A percentile compares a stretch with the other conserved stretches of the same genome.
phyloP scores from a whole-genome alignment of 1,140 invertebrate genomes.

The Zaprionus lachaisei region DNA sequence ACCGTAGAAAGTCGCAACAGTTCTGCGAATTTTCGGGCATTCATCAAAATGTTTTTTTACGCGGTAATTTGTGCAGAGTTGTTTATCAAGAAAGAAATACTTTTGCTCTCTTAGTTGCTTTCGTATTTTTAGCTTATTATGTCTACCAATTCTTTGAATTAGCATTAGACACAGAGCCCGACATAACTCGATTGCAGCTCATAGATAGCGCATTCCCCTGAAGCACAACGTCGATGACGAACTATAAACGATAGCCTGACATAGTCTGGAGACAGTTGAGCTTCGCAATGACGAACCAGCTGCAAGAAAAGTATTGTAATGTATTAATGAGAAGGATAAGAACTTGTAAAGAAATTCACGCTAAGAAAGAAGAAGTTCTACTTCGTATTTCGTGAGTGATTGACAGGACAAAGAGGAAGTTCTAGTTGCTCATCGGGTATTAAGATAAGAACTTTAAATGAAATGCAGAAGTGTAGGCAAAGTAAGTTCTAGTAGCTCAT shows the following conservation, averaged over 20 bases:
- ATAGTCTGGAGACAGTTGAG: not conserved
- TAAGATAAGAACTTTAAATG: not conserved
- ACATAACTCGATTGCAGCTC: not conserved
- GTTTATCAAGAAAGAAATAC: conserved; percentile 12
- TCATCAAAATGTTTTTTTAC: not conserved
- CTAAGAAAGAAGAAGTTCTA: no score
- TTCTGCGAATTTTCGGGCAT: conserved; percentile 3
- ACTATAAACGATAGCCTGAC: not conserved
- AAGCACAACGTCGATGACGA: not conserved
- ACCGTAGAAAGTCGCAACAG: not conserved
- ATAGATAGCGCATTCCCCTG: not conserved
- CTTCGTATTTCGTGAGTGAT: not conserved
- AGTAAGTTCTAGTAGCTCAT: not conserved
- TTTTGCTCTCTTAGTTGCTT: not conserved
- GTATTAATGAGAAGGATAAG: not conserved
- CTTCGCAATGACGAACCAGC: not conserved
- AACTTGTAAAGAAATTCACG: not conserved
- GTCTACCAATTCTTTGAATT: not conserved
- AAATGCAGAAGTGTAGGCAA: not conserved
- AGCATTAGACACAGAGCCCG: not conserved
- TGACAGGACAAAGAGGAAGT: not conserved
- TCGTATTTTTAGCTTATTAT: not conserved
- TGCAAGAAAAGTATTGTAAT: not conserved
- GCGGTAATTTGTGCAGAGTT: conserved; percentile 18
- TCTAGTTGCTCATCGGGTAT: not conserved